Base-by-base conservation (phyloP, 2,113 vertebrate genomes). In the Thomomys bottae region DNA sequence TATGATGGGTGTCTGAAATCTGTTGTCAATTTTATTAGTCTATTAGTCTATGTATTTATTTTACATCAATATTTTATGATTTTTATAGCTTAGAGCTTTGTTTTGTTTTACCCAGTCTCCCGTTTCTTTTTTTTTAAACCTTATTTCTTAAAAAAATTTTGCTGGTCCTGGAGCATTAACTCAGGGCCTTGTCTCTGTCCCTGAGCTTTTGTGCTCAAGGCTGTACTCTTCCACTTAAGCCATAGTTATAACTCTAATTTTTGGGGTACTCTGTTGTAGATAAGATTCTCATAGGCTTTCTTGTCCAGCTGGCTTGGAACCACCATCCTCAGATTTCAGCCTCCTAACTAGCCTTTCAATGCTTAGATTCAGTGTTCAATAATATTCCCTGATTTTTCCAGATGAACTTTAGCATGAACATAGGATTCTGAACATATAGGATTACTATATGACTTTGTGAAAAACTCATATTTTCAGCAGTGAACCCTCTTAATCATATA, bases 401-500 rank as follows among this genome's bases (percentile, higher is more conserved):
- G 42, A 63, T 32, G 64, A 28, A 78, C 63, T 79, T 92, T 79
- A 93, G 15, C 78, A 54, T 67, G 28, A 93, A n/a, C 6, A 89
- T 26, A 18, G 54, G 10, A 83, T 67, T 94, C 83, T 61, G 36
- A 92, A 75, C 63, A 4, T 32, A 71, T 6, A 38, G 40, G 76
- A 49, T 63, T 68, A 70, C 59, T 42, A 83, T 15, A 32, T 54
- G 6, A 61, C 70, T 63, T 93, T 84, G 54, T 78, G 17, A 21
- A 78, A 8, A 95, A 61, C 0, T 71, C 18, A 70, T 54, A 42
- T 5, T 89, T 91, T 76, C 34, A 78, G 8, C 14, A 85, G 61
- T 30, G 20, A 73, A n/a, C 76, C 63, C 90, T 92, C 18, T 30
- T 88, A 75, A 77, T 10, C 9, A 78, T 42, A 91, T 42, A 94